Conservation (phyloP, 2,797 vertebrate genomes). For the Hafferia zeledoni region DNA sequence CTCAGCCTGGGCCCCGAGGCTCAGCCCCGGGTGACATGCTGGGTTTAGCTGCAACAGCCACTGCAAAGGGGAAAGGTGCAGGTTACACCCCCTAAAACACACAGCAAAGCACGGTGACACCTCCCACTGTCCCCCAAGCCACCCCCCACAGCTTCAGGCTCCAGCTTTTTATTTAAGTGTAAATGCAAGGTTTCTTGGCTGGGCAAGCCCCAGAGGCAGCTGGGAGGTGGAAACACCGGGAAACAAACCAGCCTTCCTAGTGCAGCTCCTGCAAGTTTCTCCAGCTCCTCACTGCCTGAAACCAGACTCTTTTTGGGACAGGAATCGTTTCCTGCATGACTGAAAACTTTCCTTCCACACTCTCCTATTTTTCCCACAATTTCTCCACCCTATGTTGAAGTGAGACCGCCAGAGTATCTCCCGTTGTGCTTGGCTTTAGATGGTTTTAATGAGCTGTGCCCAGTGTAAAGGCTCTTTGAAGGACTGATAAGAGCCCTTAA, state of each 20-base stretch:
- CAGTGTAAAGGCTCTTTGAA: not conserved
- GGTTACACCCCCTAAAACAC: not conserved
- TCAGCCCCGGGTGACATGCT: fast-evolving
- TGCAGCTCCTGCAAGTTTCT: not conserved
- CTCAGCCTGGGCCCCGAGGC: not conserved
- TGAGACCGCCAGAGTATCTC: not conserved
- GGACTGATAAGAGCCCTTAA: not conserved
- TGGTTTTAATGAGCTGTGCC: not conserved
- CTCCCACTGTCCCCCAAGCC: not conserved
- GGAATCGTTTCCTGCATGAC: not conserved
- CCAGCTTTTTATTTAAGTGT: not conserved
- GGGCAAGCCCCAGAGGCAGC: not conserved
- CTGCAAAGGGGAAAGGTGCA: fast-evolving
- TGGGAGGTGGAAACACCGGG: fast-evolving
- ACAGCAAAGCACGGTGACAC: not conserved
- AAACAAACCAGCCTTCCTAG: not conserved
- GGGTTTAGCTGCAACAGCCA: not conserved
- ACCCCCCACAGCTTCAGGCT: not conserved
- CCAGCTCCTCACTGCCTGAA: not conserved
- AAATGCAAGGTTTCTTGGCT: not conserved
- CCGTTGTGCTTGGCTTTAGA: fast-evolving
- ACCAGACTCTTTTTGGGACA: not conserved
- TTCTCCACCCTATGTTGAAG: not conserved
- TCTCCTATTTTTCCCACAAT: not conserved
- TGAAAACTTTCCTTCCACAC: not conserved